These are phyloP conservation scores for Orientallactaga sibirica DNA, from an alignment of 2,797 vertebrate species.

Conservation along the genomic window DNA sequence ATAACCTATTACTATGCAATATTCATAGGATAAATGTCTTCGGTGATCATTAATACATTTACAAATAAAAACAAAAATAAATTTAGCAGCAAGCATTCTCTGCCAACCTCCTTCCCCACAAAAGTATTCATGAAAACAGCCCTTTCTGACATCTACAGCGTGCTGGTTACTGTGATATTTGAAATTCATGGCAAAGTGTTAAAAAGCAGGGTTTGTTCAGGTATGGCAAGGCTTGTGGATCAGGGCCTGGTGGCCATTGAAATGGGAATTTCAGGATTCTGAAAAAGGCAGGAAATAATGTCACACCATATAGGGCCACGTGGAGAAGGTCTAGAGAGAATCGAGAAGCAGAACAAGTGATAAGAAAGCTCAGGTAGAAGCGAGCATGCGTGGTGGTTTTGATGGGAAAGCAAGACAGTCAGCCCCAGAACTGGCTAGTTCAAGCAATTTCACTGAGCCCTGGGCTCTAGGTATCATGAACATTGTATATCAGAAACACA, in stretches of 20 bases:
- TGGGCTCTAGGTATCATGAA: neutral
- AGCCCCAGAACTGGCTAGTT: neutral
- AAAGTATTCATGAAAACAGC: neutral
- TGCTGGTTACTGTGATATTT: neutral
- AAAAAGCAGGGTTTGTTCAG: neutral
- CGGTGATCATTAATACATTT: neutral
- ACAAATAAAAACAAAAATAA: constrained; percentile 4
- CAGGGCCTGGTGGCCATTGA: neutral
- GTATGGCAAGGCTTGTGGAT: neutral
- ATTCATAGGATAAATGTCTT: neutral
- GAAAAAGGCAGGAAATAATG: neutral
- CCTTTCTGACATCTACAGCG: neutral
- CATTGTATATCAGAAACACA: too few species aligned
- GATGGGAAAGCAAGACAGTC: neutral
- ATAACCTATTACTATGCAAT: neutral
- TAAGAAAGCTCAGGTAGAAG: neutral
- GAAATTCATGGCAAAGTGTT: neutral
- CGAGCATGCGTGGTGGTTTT: neutral
- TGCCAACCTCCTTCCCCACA: neutral
- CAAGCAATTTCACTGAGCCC: neutral
- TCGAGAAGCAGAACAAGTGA: neutral
- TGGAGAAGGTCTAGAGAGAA: neutral
- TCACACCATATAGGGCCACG: too few species aligned
- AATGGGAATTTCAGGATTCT: neutral
- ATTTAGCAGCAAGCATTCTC: neutral